phyloP scores from a whole-genome alignment of 2,797 vertebrate species.

The Sarcoramphus papa region DNA sequence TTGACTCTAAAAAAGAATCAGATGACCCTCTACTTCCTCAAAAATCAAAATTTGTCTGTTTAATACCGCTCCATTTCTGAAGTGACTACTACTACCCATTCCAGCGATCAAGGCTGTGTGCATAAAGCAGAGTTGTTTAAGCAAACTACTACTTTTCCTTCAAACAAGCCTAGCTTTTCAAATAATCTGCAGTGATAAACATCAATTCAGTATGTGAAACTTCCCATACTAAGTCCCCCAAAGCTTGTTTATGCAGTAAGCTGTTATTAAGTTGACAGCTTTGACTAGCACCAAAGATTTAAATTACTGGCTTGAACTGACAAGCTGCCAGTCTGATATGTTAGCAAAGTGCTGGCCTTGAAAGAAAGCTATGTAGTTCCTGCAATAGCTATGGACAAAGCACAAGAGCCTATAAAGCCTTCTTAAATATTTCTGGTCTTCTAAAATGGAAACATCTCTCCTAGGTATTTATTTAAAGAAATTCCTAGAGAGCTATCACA shows the following conservation, averaged over 20 bases:
- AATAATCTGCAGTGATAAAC: constrained; percentile 46
- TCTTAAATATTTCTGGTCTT: not conserved
- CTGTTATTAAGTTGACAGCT: constrained; percentile 55
- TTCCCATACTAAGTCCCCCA: constrained; percentile 28
- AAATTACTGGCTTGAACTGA: constrained; percentile 52
- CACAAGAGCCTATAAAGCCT: not conserved
- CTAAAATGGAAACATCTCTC: not conserved
- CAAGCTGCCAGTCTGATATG: constrained; percentile 6
- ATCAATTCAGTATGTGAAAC: constrained; percentile 36
- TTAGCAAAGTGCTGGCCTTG: not conserved
- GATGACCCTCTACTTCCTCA: not conserved
- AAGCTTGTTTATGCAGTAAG: constrained; percentile 47
- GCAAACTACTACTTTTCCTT: not conserved
- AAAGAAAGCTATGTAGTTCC: not conserved
- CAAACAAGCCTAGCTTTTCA: constrained; percentile 8
- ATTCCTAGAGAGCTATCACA: not conserved
- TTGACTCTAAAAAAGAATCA: not conserved
- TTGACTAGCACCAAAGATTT: constrained; percentile 51
- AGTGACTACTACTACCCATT: not conserved
- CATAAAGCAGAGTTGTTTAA: not conserved
- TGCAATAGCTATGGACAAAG: constrained; percentile 15
- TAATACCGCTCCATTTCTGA: not conserved
- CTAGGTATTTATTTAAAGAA: not conserved
- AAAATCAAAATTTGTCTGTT: not conserved
- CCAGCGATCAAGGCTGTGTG: not conserved